These are phyloP conservation scores for Andrena hattorfiana DNA, from an alignment of 2,888 invertebrate genomes.

Conservation along the genomic window DNA sequence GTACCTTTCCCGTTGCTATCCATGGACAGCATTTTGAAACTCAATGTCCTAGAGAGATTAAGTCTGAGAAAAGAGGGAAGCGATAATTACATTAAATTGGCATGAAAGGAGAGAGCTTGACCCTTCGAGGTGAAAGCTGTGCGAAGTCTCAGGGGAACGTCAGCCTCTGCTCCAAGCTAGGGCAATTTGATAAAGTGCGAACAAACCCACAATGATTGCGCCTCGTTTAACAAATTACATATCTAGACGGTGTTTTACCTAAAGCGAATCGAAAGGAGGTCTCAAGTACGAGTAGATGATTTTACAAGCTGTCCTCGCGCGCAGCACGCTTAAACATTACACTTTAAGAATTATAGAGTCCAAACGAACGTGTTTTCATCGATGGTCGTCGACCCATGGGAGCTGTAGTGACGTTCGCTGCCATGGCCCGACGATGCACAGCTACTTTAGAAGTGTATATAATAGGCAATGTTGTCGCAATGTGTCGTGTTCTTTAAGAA, in stretches of 20 bases:
- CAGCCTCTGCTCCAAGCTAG: slow-evolving; percentile 4
- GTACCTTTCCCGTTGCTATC: too few species aligned
- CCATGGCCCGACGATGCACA: slow-evolving; percentile 26
- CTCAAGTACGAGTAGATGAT: slow-evolving; percentile 21
- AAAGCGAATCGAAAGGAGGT: slow-evolving; percentile 34
- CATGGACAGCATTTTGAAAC: too few species aligned
- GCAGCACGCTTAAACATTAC: slow-evolving; percentile 40
- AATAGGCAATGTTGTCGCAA: slow-evolving; percentile 59
- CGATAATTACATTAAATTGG: not conserved
- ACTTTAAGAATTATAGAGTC: slow-evolving; percentile 43
- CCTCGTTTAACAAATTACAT: not conserved
- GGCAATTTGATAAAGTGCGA: not conserved
- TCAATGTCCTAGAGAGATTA: too few species aligned
- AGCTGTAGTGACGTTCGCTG: too few species aligned
- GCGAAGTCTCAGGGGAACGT: not conserved
- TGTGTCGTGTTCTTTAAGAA: slow-evolving; percentile 35
- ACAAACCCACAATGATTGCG: not conserved
- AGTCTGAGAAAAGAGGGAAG: not conserved
- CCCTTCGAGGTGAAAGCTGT: not conserved
- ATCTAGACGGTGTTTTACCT: slow-evolving; percentile 9
- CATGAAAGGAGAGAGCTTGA: not conserved
- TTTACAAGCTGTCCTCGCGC: slow-evolving; percentile 25
- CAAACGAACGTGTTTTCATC: slow-evolving; percentile 30
- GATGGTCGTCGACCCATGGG: slow-evolving; percentile 19
- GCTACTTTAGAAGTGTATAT: slow-evolving; percentile 48